Percentiles rank a stretch among this genome's conserved stretches.
Evolutionary conservation across 2,797 vertebrate species (phyloP).

Genomic region (Cryptoprocta ferox): DNA sequence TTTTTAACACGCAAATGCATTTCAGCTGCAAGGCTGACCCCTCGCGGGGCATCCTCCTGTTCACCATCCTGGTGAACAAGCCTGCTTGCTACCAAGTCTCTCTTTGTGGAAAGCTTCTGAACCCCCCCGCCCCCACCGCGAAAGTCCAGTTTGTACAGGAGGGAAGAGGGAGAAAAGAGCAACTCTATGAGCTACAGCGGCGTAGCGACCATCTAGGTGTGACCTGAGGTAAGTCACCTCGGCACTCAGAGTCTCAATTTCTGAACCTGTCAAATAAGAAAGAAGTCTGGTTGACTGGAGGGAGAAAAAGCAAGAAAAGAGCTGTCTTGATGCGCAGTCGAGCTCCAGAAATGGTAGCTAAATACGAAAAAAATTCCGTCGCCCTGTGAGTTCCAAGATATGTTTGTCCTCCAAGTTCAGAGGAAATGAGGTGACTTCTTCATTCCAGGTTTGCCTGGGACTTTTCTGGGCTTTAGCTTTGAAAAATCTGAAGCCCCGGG

Average conservation of each 20-base stretch:
- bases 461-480: no score
- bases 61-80: neutral
- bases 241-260: neutral
- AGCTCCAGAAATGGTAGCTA: neutral
- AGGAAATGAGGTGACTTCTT: rapidly evolving
- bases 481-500: neutral
- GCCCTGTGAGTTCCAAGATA: neutral
- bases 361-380: rapidly evolving
- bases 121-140: neutral
- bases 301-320: neutral
- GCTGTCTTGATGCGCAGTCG: no score
- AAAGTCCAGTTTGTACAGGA: neutral
- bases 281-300: rapidly evolving
- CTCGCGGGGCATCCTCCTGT: rapidly evolving
- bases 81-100: neutral
- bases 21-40: neutral
- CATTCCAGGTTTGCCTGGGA: rapidly evolving
- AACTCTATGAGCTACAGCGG: neutral
- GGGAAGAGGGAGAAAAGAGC: neutral
- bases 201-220: rapidly evolving
- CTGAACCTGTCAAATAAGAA: neutral
- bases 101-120: neutral
- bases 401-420: rapidly evolving
- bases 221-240: neutral
- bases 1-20: neutral